A percentile compares a stretch with the other conserved stretches of the same genome.
These are phyloP conservation scores for Coranthus polyacanthus DNA, from an alignment of 2,797 vertebrate species.

Conservation along the genomic window DNA sequence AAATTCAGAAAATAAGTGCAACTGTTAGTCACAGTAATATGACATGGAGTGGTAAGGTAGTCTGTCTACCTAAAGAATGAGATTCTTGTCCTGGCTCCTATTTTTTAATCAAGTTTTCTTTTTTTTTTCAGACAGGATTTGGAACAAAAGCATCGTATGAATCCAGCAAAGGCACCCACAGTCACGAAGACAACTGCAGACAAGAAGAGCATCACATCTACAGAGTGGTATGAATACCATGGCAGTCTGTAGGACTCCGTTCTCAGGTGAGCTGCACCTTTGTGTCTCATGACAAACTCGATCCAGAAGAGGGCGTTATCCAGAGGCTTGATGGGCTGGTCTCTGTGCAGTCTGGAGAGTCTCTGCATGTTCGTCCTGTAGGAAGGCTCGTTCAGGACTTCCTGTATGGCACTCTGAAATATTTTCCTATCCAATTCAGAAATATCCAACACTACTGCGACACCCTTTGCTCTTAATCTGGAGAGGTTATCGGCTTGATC, in stretches of 20 bases:
- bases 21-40: slow-evolving; percentile 36
- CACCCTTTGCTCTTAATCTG: background rate
- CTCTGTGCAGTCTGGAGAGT: slow-evolving; percentile 77
- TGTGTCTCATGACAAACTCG: slow-evolving; percentile 72
- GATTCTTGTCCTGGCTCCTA: slow-evolving; percentile 44
- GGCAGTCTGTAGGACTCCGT: slow-evolving; percentile 77
- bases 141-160: slow-evolving; percentile 56
- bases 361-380: slow-evolving; percentile 74
- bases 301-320: slow-evolving; percentile 75
- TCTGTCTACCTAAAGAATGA: too few relatives aligned
- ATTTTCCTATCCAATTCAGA: slow-evolving; percentile 14
- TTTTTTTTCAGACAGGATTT: slow-evolving; percentile 41
- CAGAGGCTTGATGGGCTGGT: slow-evolving; percentile 63
- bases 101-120: slow-evolving; percentile 23
- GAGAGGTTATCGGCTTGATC: slow-evolving; percentile 45
- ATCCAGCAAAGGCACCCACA: slow-evolving; percentile 17
- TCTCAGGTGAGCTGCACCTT: slow-evolving; percentile 75
- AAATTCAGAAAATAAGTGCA: background rate
- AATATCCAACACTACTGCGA: background rate
- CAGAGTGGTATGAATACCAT: slow-evolving; percentile 78
- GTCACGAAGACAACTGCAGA: slow-evolving; percentile 22
- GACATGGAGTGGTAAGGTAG: slow-evolving; percentile 69
- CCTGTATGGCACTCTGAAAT: slow-evolving; percentile 42
- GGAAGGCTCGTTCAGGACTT: slow-evolving; percentile 76
- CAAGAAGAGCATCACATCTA: slow-evolving; percentile 73